Percentiles rank a stretch among this genome's conserved stretches.
Evolutionary conservation across 1,140 invertebrate genomes (phyloP).

Genomic region (Choristoneura fumiferana): DNA sequence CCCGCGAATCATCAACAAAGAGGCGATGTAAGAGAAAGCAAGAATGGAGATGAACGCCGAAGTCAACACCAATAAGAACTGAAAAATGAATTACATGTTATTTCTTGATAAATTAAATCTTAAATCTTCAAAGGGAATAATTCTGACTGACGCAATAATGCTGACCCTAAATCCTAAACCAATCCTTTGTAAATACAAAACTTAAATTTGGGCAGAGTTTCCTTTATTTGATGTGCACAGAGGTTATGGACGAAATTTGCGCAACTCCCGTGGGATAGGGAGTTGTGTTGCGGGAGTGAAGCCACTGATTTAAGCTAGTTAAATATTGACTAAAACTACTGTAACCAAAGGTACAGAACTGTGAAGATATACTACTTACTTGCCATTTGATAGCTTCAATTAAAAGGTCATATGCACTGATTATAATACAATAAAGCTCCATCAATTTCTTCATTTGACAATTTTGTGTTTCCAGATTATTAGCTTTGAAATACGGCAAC

Average conservation of each 20-base stretch:
- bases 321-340: too few species aligned
- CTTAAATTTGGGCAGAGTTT: too few species aligned
- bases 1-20: slow-evolving; percentile 36
- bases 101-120: not conserved
- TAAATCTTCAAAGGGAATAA: not conserved
- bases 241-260: too few species aligned
- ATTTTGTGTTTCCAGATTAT: slow-evolving; percentile 20
- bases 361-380: too few species aligned
- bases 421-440: slow-evolving; percentile 50
- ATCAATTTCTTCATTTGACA: slow-evolving; percentile 49
- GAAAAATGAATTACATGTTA: slow-evolving; percentile 30
- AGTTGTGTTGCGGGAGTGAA: too few species aligned
- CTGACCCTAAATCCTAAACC: too few species aligned
- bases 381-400: slow-evolving; percentile 61
- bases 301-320: too few species aligned
- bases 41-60: slow-evolving; percentile 37
- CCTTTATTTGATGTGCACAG: too few species aligned
- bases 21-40: slow-evolving; percentile 30
- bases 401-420: slow-evolving; percentile 50
- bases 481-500: slow-evolving; percentile 20
- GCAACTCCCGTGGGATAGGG: too few species aligned
- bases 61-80: slow-evolving; percentile 45
- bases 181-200: too few species aligned
- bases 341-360: too few species aligned
- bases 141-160: too few species aligned